These are phyloP conservation scores for Ptilorrhoa leucosticta DNA, from an alignment of 2,113 vertebrate species.

Conservation along the genomic window DNA sequence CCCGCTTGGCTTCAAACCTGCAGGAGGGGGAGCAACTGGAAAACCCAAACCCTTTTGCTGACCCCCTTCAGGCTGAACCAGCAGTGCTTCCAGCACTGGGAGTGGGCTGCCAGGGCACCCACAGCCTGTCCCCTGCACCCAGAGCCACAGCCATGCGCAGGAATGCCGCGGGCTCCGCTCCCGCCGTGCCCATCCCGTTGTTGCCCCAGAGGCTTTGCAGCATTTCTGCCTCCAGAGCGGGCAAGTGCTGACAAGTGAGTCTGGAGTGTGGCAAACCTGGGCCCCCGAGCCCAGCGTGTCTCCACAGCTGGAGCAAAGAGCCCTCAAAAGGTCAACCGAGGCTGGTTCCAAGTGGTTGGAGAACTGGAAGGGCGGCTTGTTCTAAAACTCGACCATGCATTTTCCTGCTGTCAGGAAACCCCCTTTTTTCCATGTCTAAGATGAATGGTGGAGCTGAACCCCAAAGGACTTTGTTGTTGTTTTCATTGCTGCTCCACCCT, in stretches of 20 bases:
- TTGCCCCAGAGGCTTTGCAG: neutral
- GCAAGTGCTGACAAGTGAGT: neutral
- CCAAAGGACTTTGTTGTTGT: neutral
- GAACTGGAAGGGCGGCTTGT: slow-evolving; percentile 15
- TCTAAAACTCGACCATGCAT: neutral
- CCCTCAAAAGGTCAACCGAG: neutral
- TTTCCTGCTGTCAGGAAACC: slow-evolving; percentile 16
- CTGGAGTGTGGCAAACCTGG: neutral
- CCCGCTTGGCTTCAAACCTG: neutral
- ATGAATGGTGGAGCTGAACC: neutral
- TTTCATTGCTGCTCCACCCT: neutral
- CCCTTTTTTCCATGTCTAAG: slow-evolving; percentile 29
- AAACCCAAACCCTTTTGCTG: neutral
- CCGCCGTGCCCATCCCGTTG: accelerated
- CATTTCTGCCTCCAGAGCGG: neutral
- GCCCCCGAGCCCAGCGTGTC: neutral
- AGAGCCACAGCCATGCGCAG: accelerated
- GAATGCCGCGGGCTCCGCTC: accelerated
- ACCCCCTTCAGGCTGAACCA: neutral
- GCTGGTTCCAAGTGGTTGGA: neutral
- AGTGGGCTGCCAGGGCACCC: neutral
- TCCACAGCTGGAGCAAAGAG: neutral
- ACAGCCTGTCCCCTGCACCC: neutral
- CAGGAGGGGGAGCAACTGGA: neutral
- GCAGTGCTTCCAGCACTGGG: neutral